These are phyloP conservation scores for Anguilla obscura DNA, from an alignment of 2,797 vertebrate species.

Conservation along the genomic window DNA sequence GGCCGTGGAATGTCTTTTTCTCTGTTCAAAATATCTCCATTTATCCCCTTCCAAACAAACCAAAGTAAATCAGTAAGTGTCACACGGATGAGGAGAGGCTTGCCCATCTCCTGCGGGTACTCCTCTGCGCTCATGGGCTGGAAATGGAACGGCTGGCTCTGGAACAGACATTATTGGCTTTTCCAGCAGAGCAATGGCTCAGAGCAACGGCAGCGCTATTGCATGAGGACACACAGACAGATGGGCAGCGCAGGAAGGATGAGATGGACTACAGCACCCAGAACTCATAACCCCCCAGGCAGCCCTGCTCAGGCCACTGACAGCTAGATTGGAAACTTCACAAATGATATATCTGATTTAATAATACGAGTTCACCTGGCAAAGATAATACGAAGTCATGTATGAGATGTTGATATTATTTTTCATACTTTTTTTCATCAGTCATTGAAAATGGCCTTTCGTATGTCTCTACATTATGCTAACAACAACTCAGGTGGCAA, in stretches of 20 bases:
- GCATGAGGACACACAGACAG: slow-evolving; percentile 26
- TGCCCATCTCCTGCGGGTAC: neutral
- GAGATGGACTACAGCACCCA: slow-evolving; percentile 24
- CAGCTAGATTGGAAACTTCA: slow-evolving; percentile 24
- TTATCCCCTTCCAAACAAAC: slow-evolving; percentile 8
- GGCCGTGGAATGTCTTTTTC: neutral
- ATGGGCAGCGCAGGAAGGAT: slow-evolving; percentile 11
- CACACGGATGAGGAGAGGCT: neutral
- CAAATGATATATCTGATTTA: slow-evolving; percentile 18
- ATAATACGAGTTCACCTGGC: slow-evolving; percentile 17
- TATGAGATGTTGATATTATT: slow-evolving; percentile 28
- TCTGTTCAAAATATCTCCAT: neutral
- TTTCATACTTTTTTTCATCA: slow-evolving; percentile 27
- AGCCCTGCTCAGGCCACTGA: neutral
- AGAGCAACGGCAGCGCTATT: neutral
- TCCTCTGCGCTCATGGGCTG: neutral
- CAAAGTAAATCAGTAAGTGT: neutral
- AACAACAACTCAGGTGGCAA: neutral
- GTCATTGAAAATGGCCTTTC: slow-evolving; percentile 20
- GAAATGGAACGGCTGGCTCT: neutral
- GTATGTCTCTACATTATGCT: neutral
- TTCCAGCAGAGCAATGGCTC: slow-evolving; percentile 30
- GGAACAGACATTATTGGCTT: slow-evolving; percentile 34
- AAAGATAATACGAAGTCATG: slow-evolving; percentile 40
- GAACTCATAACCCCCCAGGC: slow-evolving; percentile 22